Evolutionary conservation across 2,888 invertebrate genomes (phyloP), one percentile per base, ranked within the genome.

Genomic region (Eutolmus rufibarbis): DNA sequence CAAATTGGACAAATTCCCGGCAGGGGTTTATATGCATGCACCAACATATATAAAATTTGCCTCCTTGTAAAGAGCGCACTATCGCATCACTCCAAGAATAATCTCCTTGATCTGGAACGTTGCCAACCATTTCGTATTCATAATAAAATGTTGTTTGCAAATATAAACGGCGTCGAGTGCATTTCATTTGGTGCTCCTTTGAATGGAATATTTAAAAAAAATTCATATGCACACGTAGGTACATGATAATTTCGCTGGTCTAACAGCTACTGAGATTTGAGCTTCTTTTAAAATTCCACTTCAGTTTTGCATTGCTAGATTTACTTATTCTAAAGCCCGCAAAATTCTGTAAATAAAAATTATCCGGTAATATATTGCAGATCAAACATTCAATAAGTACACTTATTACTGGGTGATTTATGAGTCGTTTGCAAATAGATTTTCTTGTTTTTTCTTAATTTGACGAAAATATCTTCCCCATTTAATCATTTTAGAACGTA

Each of bases 231-330:
- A 88, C 88, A 88, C 87, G 87, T n/a, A n/a, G n/a, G n/a, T 89
- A 88, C 87, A 89, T 89, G 89, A 88, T 88, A 89, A 89, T 89
- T 89, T 88, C 87, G 87, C 8, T 51, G 34, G 66, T 76, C 37
- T 79, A 56, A 78, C 85, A 56, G 76, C 56, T 19, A 77, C 37
- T 34, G 8, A 76, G 56, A 82, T 56, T 23, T 23, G 57, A 23
- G 19, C 57, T 57, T 23, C 23, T 57, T 12, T 57, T 9, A 57
- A 57, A 7, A 19, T 57, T 23, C 57, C 23, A 9, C 57, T 23
- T 57, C 12, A 1, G 57, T 57, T n/a, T 57, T 57, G 23, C 1
- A 57, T 57, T 57, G 19, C 19, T 2, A 23, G 0, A 8, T 23
- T 57, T 57, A 7, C 4, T 57, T 23, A 57, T 57, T 57, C 57